phyloP scores from a whole-genome alignment of 1,140 invertebrate genomes.

The Bombus ignitus region DNA sequence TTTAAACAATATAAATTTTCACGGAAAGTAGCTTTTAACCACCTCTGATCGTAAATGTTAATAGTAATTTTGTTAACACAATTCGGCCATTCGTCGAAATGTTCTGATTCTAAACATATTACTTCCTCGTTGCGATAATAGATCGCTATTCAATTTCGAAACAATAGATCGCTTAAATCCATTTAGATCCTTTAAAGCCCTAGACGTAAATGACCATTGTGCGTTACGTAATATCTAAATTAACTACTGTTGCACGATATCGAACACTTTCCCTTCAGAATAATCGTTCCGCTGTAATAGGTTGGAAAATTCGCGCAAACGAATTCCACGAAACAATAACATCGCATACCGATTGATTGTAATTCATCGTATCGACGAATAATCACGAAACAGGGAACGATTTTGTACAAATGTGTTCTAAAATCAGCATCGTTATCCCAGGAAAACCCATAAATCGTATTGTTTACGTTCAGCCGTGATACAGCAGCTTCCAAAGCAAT shows the following conservation, averaged over 20 bases:
- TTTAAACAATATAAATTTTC: too few relatives aligned
- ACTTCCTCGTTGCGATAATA: not conserved
- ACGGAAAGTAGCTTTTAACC: too few relatives aligned
- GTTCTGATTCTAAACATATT: not conserved
- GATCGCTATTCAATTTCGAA: not conserved
- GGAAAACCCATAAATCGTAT: not conserved
- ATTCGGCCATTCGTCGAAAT: not conserved
- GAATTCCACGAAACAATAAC: not conserved
- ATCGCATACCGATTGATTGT: not conserved
- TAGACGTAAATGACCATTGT: not conserved
- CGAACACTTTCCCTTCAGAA: not conserved
- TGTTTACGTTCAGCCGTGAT: slow-evolving; percentile 3
- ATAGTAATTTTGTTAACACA: not conserved
- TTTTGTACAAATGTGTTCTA: not conserved
- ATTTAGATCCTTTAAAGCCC: not conserved
- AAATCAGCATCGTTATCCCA: not conserved
- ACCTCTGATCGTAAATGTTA: not conserved
- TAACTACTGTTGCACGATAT: not conserved
- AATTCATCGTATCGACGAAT: not conserved
- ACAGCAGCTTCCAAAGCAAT: slow-evolving; percentile 5
- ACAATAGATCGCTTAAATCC: not conserved
- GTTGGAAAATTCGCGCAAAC: not conserved
- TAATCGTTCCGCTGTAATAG: not conserved
- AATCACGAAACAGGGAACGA: not conserved
- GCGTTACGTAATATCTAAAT: not conserved